A percentile compares a stretch with the other conserved stretches of the same genome.
phyloP scores from a whole-genome alignment of 2,113 vertebrate species.

The Sinocyclocheilus maitianheensis region DNA sequence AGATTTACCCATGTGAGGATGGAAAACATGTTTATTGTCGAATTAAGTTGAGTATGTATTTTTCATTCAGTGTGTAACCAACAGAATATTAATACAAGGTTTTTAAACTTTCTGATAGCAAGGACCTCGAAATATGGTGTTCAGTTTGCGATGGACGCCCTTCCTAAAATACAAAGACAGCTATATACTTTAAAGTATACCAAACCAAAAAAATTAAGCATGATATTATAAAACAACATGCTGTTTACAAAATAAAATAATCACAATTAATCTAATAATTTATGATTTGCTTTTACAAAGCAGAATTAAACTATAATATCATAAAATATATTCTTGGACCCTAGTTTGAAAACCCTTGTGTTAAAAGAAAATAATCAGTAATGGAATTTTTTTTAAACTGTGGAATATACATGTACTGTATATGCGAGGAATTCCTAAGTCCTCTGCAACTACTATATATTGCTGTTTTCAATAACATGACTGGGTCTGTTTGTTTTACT shows the following conservation, averaged over 20 bases:
- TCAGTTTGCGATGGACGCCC: neutral
- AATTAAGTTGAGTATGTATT: neutral
- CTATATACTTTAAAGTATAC: neutral
- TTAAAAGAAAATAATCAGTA: neutral
- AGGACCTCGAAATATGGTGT: neutral
- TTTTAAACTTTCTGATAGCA: neutral
- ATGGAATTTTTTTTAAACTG: too few species aligned
- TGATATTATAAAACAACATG: neutral
- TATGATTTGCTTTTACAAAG: neutral
- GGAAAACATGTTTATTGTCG: neutral
- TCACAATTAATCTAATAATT: neutral
- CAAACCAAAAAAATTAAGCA: neutral
- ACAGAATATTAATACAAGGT: neutral
- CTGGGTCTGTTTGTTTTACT: constrained; percentile 44
- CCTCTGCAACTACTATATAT: neutral
- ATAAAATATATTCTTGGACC: neutral
- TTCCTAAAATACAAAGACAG: neutral
- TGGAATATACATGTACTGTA: neutral
- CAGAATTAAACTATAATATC: too few species aligned
- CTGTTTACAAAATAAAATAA: neutral
- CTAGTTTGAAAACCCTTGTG: neutral
- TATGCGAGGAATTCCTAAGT: neutral
- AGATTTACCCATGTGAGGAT: neutral
- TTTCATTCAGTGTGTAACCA: neutral
- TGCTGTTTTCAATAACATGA: neutral